A percentile compares a stretch with the other conserved stretches of the same genome.
These are phyloP conservation scores for Aphelenchoides avenae DNA, from an alignment of 1,140 invertebrate species.

Conservation along the genomic window DNA sequence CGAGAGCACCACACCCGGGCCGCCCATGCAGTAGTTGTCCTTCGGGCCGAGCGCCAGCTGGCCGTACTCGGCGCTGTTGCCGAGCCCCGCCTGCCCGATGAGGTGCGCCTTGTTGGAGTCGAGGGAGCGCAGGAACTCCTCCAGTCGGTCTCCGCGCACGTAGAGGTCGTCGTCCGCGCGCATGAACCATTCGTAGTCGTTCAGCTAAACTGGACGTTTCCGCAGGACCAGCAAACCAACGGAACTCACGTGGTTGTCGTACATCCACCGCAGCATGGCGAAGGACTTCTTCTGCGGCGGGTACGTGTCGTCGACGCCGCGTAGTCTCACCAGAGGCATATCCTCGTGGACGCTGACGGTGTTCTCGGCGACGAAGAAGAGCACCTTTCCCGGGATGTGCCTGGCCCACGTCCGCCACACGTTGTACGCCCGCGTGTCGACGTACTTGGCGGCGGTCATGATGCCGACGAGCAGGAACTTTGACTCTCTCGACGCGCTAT, in stretches of 20 bases:
- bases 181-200: conserved; percentile 93
- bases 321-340: conserved; percentile 52
- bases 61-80: conserved; percentile 80
- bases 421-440: conserved; percentile 54
- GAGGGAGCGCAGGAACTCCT: conserved; percentile 77
- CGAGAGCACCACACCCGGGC: conserved; percentile 81
- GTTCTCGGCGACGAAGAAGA: conserved; percentile 58
- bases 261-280: conserved; percentile 95
- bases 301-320: conserved; percentile 66
- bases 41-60: conserved; percentile 77
- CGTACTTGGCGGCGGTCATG: conserved; percentile 46
- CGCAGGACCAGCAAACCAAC: no score
- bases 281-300: conserved; percentile 99
- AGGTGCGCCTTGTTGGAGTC: conserved; percentile 70
- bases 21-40: conserved; percentile 99
- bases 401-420: conserved; percentile 58
- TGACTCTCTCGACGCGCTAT: no score
- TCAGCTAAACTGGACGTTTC: no score
- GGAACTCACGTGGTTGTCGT: conserved; percentile 75
- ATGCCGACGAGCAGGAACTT: no score
- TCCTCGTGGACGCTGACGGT: conserved; percentile 35
- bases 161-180: conserved; percentile 96
- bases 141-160: conserved; percentile 79
- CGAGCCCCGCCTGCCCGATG: conserved; percentile 64
- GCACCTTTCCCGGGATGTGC: conserved; percentile 49